Percentiles rank a stretch among this genome's conserved stretches.
Evolutionary conservation across 2,113 vertebrate species (phyloP).

Genomic region (Ageneiosus marmoratus): DNA sequence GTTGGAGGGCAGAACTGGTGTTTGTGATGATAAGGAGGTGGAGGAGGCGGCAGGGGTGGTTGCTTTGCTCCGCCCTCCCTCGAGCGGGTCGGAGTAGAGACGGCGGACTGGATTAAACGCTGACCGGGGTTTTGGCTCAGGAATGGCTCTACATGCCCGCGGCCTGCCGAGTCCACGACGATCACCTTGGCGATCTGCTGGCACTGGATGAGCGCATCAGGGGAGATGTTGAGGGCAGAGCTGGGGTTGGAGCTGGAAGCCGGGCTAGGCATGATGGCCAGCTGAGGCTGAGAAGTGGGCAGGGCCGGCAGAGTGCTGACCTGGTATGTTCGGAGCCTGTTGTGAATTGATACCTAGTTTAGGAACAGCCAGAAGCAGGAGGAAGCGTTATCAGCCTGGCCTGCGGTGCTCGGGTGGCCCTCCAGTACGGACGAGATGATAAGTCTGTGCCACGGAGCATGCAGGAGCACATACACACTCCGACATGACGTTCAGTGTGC

Average conservation of each 20-base stretch:
- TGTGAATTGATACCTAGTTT: conserved; percentile 99
- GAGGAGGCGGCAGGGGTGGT: conserved; percentile 91
- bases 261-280: conserved; percentile 78
- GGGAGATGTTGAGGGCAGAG: conserved; percentile 73
- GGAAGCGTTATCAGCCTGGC: conserved; percentile 97
- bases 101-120: conserved; percentile 85
- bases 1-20: conserved; percentile 94
- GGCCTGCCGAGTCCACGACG: conserved; percentile 94
- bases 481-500: conserved; percentile 13
- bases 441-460: conserved; percentile 73
- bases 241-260: conserved; percentile 67
- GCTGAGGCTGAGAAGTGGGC: conserved; percentile 77
- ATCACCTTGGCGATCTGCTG: conserved; percentile 99
- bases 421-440: conserved; percentile 76
- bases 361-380: conserved; percentile 99
- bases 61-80: conserved; percentile 67
- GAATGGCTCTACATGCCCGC: conserved; percentile 90
- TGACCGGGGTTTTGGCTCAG: conserved; percentile 90
- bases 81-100: conserved; percentile 81
- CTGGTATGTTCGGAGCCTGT: conserved; percentile 99
- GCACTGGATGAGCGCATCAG: conserved; percentile 95
- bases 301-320: conserved; percentile 79
- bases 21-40: conserved; percentile 94
- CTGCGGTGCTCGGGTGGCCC: conserved; percentile 78
- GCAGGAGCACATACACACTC: conserved; percentile 48